These are phyloP conservation scores for Tenthredo amoena DNA, from an alignment of 2,888 invertebrate genomes.

Conservation along the genomic window DNA sequence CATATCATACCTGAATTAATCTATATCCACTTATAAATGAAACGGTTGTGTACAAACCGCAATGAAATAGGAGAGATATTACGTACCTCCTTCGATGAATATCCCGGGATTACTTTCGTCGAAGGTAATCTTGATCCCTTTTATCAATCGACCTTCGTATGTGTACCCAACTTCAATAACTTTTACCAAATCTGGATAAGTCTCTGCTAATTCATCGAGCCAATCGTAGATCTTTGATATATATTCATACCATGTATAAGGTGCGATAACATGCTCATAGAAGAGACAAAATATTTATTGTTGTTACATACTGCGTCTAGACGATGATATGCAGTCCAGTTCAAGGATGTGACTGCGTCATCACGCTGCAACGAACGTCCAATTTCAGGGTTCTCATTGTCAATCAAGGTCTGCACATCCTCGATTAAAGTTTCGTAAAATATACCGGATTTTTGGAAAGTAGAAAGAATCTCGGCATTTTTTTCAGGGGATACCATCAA, in stretches of 20 bases:
- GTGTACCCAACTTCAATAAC: constrained; percentile 75
- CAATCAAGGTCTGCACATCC: constrained; percentile 47
- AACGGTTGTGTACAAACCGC: not conserved
- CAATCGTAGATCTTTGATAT: constrained; percentile 79
- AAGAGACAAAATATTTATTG: not conserved
- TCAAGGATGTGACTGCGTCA: not conserved
- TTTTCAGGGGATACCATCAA: constrained; percentile 52
- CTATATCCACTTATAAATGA: not conserved
- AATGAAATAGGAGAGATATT: not conserved
- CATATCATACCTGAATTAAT: not conserved
- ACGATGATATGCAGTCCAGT: constrained; percentile 48
- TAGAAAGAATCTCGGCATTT: constrained; percentile 35
- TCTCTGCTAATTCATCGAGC: constrained; percentile 78
- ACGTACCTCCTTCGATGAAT: constrained; percentile 78
- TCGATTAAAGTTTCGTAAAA: constrained; percentile 48
- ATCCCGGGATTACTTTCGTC: constrained; percentile 78
- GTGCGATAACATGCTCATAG: not conserved
- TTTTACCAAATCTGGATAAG: constrained; percentile 77
- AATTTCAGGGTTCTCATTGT: constrained; percentile 28
- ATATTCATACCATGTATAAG: constrained; percentile 51
- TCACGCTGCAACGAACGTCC: not conserved
- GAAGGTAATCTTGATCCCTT: constrained; percentile 79
- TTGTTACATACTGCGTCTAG: constrained; percentile 39
- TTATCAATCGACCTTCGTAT: constrained; percentile 81
- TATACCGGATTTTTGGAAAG: constrained; percentile 42